Conservation (phyloP, 2,888 invertebrate genomes). For the Thalpophila matura region DNA sequence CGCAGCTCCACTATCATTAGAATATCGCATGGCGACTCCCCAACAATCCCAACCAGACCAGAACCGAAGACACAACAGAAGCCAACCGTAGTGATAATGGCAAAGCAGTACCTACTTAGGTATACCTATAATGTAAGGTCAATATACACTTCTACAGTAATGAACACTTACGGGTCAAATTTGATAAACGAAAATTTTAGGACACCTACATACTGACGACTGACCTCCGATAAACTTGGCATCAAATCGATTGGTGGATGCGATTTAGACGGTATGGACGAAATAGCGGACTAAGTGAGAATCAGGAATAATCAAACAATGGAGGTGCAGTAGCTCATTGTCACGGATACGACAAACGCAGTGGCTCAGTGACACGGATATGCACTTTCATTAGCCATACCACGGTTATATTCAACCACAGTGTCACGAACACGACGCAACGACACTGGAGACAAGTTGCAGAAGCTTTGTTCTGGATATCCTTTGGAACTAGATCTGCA, state of each 20-base stretch:
- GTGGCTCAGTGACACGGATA: constrained; percentile 38
- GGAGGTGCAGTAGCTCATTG: constrained; percentile 32
- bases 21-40: too few species aligned
- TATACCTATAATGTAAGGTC: neutral
- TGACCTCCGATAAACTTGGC: neutral
- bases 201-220: neutral
- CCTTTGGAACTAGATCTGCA: neutral
- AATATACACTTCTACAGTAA: constrained; percentile 21
- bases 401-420: constrained; percentile 20
- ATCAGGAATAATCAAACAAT: constrained; percentile 1
- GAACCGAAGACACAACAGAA: too few species aligned
- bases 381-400: constrained; percentile 41
- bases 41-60: neutral
- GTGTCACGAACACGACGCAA: constrained; percentile 16
- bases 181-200: constrained; percentile 23
- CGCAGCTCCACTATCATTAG: too few species aligned
- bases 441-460: neutral
- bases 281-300: neutral
- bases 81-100: constrained; percentile 1
- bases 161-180: constrained; percentile 15
- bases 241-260: neutral
- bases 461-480: constrained; percentile 9
- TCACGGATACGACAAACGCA: constrained; percentile 23
- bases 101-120: neutral
- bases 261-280: neutral